Base-by-base conservation (phyloP, 2,797 vertebrate genomes). In the Parambassis ranga region DNA sequence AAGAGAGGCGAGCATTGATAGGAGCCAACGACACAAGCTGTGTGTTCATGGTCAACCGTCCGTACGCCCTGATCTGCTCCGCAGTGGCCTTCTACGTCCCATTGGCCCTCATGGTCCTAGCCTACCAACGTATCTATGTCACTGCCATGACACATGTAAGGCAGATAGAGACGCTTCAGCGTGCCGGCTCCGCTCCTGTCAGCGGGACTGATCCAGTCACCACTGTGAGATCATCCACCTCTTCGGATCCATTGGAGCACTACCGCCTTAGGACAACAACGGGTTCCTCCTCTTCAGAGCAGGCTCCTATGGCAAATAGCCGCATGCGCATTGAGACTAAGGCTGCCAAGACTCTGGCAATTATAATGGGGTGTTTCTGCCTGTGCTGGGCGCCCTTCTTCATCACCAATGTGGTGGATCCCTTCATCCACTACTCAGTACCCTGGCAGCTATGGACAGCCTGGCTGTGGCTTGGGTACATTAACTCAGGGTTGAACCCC, bases 321-420 rank as follows among this genome's bases (percentile, higher is more conserved):
- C 90, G 92, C 61, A 92, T 94, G 86, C 90, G 89, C 10, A 79
- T 93, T 2, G 93, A 94, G 79, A 93, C 93, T 2, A 94, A 93
- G 64, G 93, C 93, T 1, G 93, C 93, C 42, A 94, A 94, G 81
- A 94, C 93, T 0, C 75, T 94, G 66, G 93, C 93, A 0, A 31
- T 94, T 8, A 94, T 94, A 27, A 94, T 94, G 93, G 93, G 93
- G 13, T 94, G 93, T 71, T 94, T 94, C 84, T 94, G 92, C 51
- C 79, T 93, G 2, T 94, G 93, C 79, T 94, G 93, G 93, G 92
- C 93, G 0, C 93, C 93, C 0, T 94, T 94, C 82, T 94, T 94
- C 64, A 85, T 94, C 74, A 94, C 93, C 43, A 94, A 94, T 1
- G 77, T 94, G 37, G 89, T 94, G 79, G 93, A 94, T 79, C 93